Evolutionary conservation across 92 coral and sea anemone genomes (phyloP).

Genomic region (Parazoanthus swiftii): DNA sequence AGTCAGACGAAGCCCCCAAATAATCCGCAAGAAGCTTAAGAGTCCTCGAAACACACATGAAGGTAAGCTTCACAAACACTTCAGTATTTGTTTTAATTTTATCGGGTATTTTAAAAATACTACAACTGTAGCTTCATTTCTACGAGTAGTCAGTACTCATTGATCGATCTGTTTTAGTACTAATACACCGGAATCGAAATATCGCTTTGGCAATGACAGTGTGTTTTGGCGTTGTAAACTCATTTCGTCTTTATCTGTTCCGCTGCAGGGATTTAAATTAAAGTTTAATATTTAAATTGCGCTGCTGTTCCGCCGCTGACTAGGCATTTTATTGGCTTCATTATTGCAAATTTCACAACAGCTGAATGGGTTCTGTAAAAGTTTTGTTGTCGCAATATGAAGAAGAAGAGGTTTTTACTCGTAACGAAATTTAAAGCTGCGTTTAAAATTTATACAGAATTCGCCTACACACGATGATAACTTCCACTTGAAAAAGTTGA

Average conservation of each 20-base stretch:
- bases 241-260: background rate
- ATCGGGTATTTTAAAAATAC: background rate
- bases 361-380: background rate
- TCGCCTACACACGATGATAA: background rate
- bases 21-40: constrained; percentile 80
- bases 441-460: too few species aligned
- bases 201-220: background rate
- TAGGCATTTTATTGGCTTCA: constrained; percentile 3
- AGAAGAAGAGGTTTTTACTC: background rate
- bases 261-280: too few species aligned
- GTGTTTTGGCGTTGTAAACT: background rate
- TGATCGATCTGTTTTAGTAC: background rate
- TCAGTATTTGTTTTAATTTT: background rate
- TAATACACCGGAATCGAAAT: background rate
- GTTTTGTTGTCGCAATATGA: background rate
- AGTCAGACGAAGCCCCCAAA: constrained; percentile 88
- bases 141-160: background rate
- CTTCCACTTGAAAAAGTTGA: too few species aligned
- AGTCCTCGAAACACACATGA: constrained; percentile 52
- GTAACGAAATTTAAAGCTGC: background rate
- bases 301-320: background rate
- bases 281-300: too few species aligned
- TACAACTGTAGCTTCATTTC: background rate
- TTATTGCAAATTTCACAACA: background rate
- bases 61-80: constrained; percentile 49